Base-by-base conservation (phyloP, 2,113 vertebrate genomes). In the Hyaena hyaena region DNA sequence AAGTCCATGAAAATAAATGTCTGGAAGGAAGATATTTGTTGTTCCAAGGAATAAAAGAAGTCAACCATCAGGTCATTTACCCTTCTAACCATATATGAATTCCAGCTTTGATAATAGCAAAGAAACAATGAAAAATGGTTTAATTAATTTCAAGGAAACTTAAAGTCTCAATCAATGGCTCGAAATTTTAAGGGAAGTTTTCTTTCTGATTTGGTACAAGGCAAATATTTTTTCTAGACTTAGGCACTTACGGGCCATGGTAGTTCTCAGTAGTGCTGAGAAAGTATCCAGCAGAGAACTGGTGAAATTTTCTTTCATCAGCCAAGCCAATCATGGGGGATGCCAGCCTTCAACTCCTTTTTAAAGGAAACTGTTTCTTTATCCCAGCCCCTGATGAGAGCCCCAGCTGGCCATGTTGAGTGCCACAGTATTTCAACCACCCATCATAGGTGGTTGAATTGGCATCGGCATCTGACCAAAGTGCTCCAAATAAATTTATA, bases 31-130 rank as follows among this genome's bases (percentile, higher is more conserved):
- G 87, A 35, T 26, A 88, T 58, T 53, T 89, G 73, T 81, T 96
- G 73, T 89, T 96, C 21, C 63, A 93, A 84, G 55, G 69, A 93
- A 53, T 76, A 71, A 90, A 91, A 97, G 79, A 65, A 93, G 61
- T 93, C 82, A 93, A 89, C 76, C 43, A 81, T 50, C 26, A 83
- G 69, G 79, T 69, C 86, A 71, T 69, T 97, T 93, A 58, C 31
- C n/a, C 31, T 33, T 74, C 65, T 80, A 65, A 58, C 43, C 39
- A 95, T 12, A 81, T 31, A 69, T 86, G 71, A 93, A 58, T 74
- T 93, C 48, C 69, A 87, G 96, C 26, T 73, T 93, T 94, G 63
- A 53, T 74, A 91, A 88, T 1, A 92, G 83, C 35, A 69, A 76
- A 55, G 45, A 66, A 87, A 77, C 21, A 82, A 71, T 7, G 14